A percentile compares a stretch with the other conserved stretches of the same genome.
Evolutionary conservation across 2,113 vertebrate species (phyloP).

Genomic region (Panurus biarmicus): DNA sequence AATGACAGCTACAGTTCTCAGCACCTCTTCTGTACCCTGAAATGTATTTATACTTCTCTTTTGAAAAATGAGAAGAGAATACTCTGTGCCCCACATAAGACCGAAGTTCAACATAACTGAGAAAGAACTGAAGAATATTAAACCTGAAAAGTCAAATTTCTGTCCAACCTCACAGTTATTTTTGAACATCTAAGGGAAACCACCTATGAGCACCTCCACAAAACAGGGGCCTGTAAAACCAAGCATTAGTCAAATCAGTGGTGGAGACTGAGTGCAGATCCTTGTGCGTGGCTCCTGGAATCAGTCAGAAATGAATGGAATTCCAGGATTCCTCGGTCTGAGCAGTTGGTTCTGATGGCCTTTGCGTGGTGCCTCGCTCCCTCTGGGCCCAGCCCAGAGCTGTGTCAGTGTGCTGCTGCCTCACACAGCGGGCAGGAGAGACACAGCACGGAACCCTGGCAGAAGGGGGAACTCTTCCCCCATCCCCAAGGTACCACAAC

Average conservation of each 20-base stretch:
- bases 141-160: not conserved
- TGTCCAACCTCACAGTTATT: not conserved
- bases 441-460: too few species aligned
- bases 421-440: not conserved
- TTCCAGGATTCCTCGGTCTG: not conserved
- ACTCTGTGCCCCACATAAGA: not conserved
- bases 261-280: not conserved
- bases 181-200: not conserved
- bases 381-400: not conserved
- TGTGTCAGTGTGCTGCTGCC: not conserved
- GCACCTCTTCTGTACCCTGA: not conserved
- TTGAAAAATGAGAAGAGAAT: slow-evolving; percentile 8
- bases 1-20: not conserved
- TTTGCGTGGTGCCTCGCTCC: not conserved
- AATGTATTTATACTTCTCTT: not conserved
- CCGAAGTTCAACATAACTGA: not conserved
- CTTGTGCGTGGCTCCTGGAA: not conserved
- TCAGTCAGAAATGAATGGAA: not conserved
- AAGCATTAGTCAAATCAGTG: not conserved
- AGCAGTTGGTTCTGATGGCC: too few species aligned
- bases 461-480: too few species aligned
- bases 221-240: not conserved
- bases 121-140: slow-evolving; percentile 8
- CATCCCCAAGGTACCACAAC: not conserved
- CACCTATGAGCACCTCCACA: not conserved